Base-by-base conservation (phyloP, 2,888 invertebrate genomes). In the Gastrophysa polygoni region DNA sequence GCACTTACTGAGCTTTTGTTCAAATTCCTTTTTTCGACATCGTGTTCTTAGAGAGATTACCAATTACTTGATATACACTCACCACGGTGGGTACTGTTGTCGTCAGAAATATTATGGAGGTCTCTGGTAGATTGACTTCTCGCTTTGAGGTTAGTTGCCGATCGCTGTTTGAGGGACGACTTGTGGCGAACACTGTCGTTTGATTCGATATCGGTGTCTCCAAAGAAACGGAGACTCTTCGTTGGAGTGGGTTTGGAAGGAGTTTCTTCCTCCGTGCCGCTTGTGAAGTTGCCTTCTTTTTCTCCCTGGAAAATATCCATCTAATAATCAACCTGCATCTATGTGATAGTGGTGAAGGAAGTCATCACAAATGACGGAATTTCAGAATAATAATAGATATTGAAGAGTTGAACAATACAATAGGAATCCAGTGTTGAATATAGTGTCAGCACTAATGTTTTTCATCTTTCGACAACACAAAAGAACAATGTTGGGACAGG, bases 211-310 rank as follows among this genome's bases (percentile, higher is more conserved):
- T 93, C 92, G 8, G 92, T 92, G 80, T 93, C 92, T 17, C 92
- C 93, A 80, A 93, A 93, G 84, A 92, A 93, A 52, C 93, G 87
- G 10, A 92, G 85, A 81, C 87, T 92, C 79, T 91, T 92, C 28
- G 86, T 84, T 7, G 86, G 86, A 74, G 83, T 81, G 77, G 16
- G 82, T 77, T 72, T 73, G 46, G 68, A 49, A 11, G 67, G 63
- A 7, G 58, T 54, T 77, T 88, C 88, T 52, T 72, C 72, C 52
- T 73, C 71, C 18, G 72, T 70, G 20, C 87, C 85, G 64, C 83
- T 83, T 28, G 86, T 85, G 60, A 85, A 79, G 61, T 81, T 75
- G 69, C 82, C 84, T 54, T 76, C 75, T 56, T 73, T 76, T 55
- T 76, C 84, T 17, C 81, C 73, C 85, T 85, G 78, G 7, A 62